phyloP scores from a whole-genome alignment of 92 coral and sea anemone genomes.

The Porites cylindrica region DNA sequence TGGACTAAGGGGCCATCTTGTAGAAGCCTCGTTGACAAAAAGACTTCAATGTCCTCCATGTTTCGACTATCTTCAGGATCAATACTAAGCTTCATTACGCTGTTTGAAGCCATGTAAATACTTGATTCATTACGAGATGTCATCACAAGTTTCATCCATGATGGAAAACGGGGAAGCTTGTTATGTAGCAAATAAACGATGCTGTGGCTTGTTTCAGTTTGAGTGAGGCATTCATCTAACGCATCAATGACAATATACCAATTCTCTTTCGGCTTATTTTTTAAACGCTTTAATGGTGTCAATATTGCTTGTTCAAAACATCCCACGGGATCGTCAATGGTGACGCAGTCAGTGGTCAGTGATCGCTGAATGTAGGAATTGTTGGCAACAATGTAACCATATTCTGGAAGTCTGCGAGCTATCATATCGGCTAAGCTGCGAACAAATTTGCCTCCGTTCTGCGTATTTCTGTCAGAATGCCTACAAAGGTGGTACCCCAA shows the following conservation, averaged over 20 bases:
- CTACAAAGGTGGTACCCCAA: slow-evolving; percentile 90
- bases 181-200: slow-evolving; percentile 63
- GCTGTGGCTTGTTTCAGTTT: slow-evolving; percentile 33
- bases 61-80: slow-evolving; percentile 65
- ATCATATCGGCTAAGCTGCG: slow-evolving; percentile 23
- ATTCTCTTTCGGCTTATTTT: slow-evolving; percentile 25
- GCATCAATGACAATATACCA: slow-evolving; percentile 49
- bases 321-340: slow-evolving; percentile 71
- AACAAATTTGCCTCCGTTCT: slow-evolving; percentile 79
- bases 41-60: slow-evolving; percentile 66
- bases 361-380: slow-evolving; percentile 58
- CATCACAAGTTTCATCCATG: slow-evolving; percentile 31
- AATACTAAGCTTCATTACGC: slow-evolving; percentile 35
- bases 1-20: slow-evolving; percentile 37
- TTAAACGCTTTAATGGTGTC: slow-evolving; percentile 70
- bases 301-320: slow-evolving; percentile 85
- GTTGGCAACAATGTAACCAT: slow-evolving; percentile 6
- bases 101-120: slow-evolving; percentile 36
- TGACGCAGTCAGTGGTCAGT: slow-evolving; percentile 68
- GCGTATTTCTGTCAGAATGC: slow-evolving; percentile 77
- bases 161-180: slow-evolving; percentile 69
- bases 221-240: slow-evolving; percentile 77
- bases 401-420: too few relatives aligned
- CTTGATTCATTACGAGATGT: slow-evolving; percentile 55
- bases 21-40: slow-evolving; percentile 28